Percentiles rank a stretch among this genome's conserved stretches.
Conservation (phyloP, 2,113 vertebrate species). For the Elgaria multicarinata region DNA sequence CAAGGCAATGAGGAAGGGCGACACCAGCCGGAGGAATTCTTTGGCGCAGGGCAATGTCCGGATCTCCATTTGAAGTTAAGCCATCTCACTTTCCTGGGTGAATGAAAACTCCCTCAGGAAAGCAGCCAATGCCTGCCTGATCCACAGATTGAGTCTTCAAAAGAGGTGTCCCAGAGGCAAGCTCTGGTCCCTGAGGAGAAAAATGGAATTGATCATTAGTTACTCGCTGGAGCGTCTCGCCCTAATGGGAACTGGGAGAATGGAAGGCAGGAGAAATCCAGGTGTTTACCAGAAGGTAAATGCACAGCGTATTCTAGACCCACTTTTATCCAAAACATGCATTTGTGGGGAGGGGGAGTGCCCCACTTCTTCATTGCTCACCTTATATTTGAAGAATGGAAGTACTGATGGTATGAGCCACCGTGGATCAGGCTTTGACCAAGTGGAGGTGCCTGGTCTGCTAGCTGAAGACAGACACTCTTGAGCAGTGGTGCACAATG, state of each 20-base stretch:
- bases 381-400: no score
- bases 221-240: neutral
- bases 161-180: neutral
- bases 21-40: neutral
- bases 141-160: neutral
- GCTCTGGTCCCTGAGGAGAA: neutral
- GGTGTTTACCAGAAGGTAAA: no score
- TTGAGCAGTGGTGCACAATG: no score
- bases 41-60: neutral
- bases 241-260: neutral
- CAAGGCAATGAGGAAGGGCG: neutral
- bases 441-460: no score
- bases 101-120: neutral
- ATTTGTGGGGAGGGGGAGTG: neutral
- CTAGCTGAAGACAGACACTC: no score
- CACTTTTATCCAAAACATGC: neutral
- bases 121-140: neutral
- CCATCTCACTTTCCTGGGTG: neutral
- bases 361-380: no score
- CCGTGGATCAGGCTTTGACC: no score
- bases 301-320: no score
- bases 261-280: neutral
- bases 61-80: neutral
- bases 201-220: constrained; percentile 13
- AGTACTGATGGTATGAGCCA: no score